Evolutionary conservation across 2,888 invertebrate genomes (phyloP).

Genomic region (Acheta domesticus): DNA sequence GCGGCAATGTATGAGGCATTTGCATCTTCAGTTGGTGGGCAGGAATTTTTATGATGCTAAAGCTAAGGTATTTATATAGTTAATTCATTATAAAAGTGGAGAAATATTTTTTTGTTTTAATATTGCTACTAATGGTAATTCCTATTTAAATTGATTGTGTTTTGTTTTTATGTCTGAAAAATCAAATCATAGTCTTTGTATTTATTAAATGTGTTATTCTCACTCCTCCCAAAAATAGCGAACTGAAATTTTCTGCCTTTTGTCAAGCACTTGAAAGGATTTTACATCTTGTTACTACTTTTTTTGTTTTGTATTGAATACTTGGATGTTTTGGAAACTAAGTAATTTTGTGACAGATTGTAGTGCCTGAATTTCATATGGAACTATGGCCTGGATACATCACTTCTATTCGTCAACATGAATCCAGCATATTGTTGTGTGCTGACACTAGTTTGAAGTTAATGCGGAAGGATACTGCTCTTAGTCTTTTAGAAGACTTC

Average conservation of each 20-base stretch:
- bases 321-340: too few species aligned
- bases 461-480: slow-evolving; percentile 70
- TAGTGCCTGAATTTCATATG: slow-evolving; percentile 45
- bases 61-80: slow-evolving; percentile 48
- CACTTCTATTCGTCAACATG: slow-evolving; percentile 80
- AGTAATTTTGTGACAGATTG: too few species aligned
- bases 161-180: too few species aligned
- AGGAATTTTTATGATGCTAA: slow-evolving; percentile 68
- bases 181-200: too few species aligned
- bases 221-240: too few species aligned
- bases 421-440: slow-evolving; percentile 68
- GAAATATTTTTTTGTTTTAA: not conserved
- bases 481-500: slow-evolving; percentile 60
- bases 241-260: too few species aligned
- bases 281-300: too few species aligned
- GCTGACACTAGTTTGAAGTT: slow-evolving; percentile 80
- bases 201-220: too few species aligned
- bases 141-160: too few species aligned
- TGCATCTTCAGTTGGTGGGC: slow-evolving; percentile 66
- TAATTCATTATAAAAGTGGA: not conserved
- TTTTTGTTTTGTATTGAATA: too few species aligned
- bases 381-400: slow-evolving; percentile 81
- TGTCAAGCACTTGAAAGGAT: too few species aligned
- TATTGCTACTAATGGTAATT: too few species aligned
- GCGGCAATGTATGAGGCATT: slow-evolving; percentile 60